Evolutionary conservation across 2,888 invertebrate species (phyloP), one percentile per base, ranked within the genome.

Genomic region (Harpalus rubripes): DNA sequence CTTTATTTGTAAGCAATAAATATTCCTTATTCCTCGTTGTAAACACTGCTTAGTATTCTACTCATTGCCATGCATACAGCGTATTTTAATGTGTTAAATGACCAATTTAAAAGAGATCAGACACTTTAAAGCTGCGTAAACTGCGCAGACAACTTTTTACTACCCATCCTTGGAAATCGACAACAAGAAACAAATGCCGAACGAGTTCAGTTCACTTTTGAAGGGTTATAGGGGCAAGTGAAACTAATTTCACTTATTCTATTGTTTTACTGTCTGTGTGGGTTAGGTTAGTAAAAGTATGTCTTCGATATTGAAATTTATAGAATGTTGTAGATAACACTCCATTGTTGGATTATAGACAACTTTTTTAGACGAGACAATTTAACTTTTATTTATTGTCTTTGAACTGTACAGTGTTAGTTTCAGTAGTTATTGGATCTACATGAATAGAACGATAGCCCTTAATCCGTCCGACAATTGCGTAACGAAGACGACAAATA

Each of bases 161-260:
- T 32, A 68, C 39, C 68, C 63, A 63, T 68, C 68, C 68, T 68
- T 68, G 59, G 63, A 18, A 63, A 63, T 2, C 63, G 63, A 12
- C 18, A 18, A 22, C 63, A 63, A 63, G 18, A 63, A 63, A 63
- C 63, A 63, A 63, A 63, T 63, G 72, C 7, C 72, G 22, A 74
- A 44, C 68, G 72, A 74, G 72, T 18, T 44, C 72, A 74, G 10
- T 74, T 74, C 72, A 44, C 72, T 74, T 74, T 44, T n/a, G 44
- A 74, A 74, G 72, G 72, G 72, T 74, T 74, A 68, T 74, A 74
- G 44, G 72, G 44, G 44, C 72, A 74, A 74, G 72, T 74, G 41
- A 74, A 74, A 74, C 44, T 74, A 74, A 44, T 74, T 74, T 74
- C 72, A 74, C 72, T 74, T 74, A 74, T 74, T 74, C 72, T 41